Evolutionary conservation across 2,797 vertebrate genomes (phyloP), one percentile per base, ranked within the genome.

Genomic region (Lerista edwardsae): DNA sequence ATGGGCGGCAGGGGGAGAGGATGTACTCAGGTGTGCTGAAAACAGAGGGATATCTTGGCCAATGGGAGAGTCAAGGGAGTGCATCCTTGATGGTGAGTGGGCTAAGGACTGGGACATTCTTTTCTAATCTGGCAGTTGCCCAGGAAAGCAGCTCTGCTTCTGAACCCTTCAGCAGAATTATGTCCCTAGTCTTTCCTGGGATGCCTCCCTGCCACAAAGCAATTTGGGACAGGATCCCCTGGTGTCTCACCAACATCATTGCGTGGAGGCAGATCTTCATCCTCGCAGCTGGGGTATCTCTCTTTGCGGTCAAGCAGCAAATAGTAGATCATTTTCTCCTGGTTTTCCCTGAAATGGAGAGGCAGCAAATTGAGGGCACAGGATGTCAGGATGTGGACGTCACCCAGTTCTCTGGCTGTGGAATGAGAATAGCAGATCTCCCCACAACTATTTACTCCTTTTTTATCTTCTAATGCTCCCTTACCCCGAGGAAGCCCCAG

Each of bases 241-340:
- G 86, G 11, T 39, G 61, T 31, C 93, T 97, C 90, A 98, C 98
- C 98, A 86, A 96, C 94, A 86, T 98, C 98, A 87, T 98, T 98
- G 89, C 98, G 96, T 7, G 97, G 97, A 73, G 98, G 98, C 90
- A 98, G 93, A 86, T 98, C 97, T 92, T 98, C 98, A 55, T 98
- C 98, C 92, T 98, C 98, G 51, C 97, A 98, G 94, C 98, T 98
- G 21, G 98, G 98, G 87, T 98, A 98, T 51, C 98, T 96, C 91
- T 98, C 97, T 90, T 98, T 98, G 84, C 98, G 97, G 94, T 98
- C 98, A 91, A 98, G 93, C 86, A 98, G 96, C 86, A 98, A 96
- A 89, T 98, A 98, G 92, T 98, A 98, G 74, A 98, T 98, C 97
- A 98, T 98, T 91, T 98, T 98, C 93, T 98, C 98, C 93, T 98